phyloP scores from a whole-genome alignment of 2,113 vertebrate genomes.

The Notothenia rossii region DNA sequence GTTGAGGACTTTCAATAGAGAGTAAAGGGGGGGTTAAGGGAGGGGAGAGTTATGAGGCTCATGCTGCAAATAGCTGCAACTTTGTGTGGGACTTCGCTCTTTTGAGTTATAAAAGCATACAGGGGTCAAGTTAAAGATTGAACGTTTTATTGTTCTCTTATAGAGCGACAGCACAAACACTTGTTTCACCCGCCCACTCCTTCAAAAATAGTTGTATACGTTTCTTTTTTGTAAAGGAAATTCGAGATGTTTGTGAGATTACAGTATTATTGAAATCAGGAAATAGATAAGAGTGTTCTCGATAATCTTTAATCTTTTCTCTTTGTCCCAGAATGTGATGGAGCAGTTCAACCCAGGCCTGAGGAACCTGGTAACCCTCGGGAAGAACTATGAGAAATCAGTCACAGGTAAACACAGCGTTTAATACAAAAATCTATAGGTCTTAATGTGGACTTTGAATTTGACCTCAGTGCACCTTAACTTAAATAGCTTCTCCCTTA shows the following conservation, averaged over 20 bases:
- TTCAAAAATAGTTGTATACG: constrained; percentile 40
- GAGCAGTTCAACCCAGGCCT: constrained; percentile 97
- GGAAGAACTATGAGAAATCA: constrained; percentile 97
- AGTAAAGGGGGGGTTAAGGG: not conserved
- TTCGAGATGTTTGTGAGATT: not conserved
- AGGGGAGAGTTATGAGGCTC: constrained; percentile 16
- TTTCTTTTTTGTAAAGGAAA: not conserved
- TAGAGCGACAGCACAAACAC: constrained; percentile 46
- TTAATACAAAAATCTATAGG: no score
- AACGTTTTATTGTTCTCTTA: constrained; percentile 68
- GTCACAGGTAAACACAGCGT: constrained; percentile 89
- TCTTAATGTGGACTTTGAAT: no score
- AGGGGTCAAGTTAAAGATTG: constrained; percentile 79
- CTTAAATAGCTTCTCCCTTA: no score
- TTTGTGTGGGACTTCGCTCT: constrained; percentile 75
- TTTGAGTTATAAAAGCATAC: constrained; percentile 41
- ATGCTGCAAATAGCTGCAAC: constrained; percentile 53
- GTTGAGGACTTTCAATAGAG: constrained; percentile 70
- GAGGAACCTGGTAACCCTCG: constrained; percentile 95
- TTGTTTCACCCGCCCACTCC: constrained; percentile 48
- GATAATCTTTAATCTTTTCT: constrained; percentile 23
- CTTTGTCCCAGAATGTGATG: constrained; percentile 93
- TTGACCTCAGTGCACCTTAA: no score
- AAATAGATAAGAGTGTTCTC: not conserved
- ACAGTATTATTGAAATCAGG: not conserved